Evolutionary conservation across 2,113 vertebrate genomes (phyloP).

Genomic region (Silurus glanis): DNA sequence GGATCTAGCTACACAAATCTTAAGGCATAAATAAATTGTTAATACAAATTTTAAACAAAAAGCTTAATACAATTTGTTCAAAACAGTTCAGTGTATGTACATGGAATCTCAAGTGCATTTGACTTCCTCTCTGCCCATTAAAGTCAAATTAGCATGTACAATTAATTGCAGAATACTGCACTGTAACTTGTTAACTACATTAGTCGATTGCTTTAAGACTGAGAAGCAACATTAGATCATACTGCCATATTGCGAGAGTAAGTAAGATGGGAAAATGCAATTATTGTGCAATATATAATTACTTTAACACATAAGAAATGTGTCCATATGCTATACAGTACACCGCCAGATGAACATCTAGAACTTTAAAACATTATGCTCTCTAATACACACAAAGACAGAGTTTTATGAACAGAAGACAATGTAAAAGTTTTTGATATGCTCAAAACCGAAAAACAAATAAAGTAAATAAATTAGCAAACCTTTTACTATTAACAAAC

Average conservation of each 20-base stretch:
- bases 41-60: background rate
- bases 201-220: background rate
- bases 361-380: background rate
- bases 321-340: background rate
- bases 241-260: background rate
- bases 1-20: too few relatives aligned
- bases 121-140: background rate
- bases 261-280: background rate
- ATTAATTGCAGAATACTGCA: background rate
- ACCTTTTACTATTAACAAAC: background rate
- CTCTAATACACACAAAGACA: background rate
- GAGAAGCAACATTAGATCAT: background rate
- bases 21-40: background rate
- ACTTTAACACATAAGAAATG: background rate
- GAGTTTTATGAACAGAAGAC: background rate
- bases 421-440: background rate
- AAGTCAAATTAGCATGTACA: background rate
- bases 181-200: background rate
- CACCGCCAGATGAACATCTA: background rate
- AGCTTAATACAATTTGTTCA: background rate
- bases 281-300: background rate
- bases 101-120: background rate
- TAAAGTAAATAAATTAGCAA: background rate
- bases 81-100: background rate
- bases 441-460: background rate